These are phyloP conservation scores for Eristalis arbustorum DNA, from an alignment of 2,888 invertebrate species.

Conservation along the genomic window DNA sequence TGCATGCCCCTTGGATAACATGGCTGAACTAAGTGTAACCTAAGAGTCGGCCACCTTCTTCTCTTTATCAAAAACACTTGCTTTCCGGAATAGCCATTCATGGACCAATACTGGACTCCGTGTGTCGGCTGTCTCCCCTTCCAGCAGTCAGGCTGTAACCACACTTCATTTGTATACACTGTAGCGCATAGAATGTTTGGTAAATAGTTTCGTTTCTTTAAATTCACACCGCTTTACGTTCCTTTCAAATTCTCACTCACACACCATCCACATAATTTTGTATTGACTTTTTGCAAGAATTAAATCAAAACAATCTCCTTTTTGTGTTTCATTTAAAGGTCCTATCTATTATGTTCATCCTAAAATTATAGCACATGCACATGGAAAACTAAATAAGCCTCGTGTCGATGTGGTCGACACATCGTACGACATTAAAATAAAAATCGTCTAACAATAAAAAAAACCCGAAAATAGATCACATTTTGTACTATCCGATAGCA, in stretches of 20 bases:
- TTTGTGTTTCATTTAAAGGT: conserved; percentile 73
- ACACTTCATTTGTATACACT: background rate
- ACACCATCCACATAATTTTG: background rate
- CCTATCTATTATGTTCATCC: conserved; percentile 77
- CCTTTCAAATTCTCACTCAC: background rate
- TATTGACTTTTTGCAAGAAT: background rate
- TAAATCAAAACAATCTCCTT: conserved; percentile 39
- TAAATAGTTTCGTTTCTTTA: background rate
- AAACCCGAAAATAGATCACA: background rate
- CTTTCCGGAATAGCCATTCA: too few relatives aligned
- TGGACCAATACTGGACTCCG: too few relatives aligned
- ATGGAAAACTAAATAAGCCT: conserved; percentile 76
- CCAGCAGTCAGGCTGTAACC: too few relatives aligned
- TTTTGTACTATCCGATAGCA: conserved; percentile 42
- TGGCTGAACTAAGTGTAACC: too few relatives aligned
- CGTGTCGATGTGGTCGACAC: conserved; percentile 77
- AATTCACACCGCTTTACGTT: background rate
- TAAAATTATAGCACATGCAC: conserved; percentile 78
- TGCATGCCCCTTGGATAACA: too few relatives aligned
- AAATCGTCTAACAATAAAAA: conserved; percentile 77
- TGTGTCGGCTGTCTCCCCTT: too few relatives aligned
- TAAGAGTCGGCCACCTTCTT: too few relatives aligned
- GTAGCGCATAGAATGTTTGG: background rate
- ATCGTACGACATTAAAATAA: conserved; percentile 80
- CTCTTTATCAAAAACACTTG: too few relatives aligned